Percentiles rank a stretch among this genome's conserved stretches.
Evolutionary conservation across 2,113 vertebrate genomes (phyloP).

Genomic region (Cynoglossus semilaevis): DNA sequence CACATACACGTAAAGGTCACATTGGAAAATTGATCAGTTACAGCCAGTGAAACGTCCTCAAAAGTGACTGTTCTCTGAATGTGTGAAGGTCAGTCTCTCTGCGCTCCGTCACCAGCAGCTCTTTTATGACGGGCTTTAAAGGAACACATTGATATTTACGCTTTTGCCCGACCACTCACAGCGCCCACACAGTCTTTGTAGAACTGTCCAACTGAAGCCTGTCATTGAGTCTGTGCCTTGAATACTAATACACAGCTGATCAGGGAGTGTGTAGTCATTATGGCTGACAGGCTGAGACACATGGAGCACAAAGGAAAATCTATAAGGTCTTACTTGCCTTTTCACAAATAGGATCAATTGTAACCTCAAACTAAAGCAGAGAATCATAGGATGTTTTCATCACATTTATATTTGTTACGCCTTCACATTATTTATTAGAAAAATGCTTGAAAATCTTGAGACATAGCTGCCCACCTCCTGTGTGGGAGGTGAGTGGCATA

Average conservation of each 20-base stretch:
- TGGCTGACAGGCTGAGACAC: slow-evolving; percentile 25
- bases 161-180: neutral
- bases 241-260: slow-evolving; percentile 36
- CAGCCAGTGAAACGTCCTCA: slow-evolving; percentile 9
- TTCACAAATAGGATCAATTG: neutral
- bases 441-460: neutral
- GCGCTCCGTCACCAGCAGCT: neutral
- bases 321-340: neutral
- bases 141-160: neutral
- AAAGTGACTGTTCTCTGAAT: neutral
- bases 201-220: neutral
- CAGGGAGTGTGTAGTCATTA: slow-evolving; percentile 45
- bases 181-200: neutral
- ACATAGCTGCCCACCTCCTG: neutral
- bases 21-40: slow-evolving; percentile 25
- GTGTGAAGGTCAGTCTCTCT: slow-evolving; percentile 15
- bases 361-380: no score
- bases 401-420: no score
- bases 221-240: slow-evolving; percentile 22
- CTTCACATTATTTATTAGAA: neutral
- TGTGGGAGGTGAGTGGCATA: no score
- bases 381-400: no score
- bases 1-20: slow-evolving; percentile 33
- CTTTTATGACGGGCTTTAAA: neutral
- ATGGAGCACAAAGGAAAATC: neutral